Evolutionary conservation across 2,888 invertebrate genomes (phyloP), one percentile per base, ranked within the genome.

Genomic region (Microctonus aethiopoides): DNA sequence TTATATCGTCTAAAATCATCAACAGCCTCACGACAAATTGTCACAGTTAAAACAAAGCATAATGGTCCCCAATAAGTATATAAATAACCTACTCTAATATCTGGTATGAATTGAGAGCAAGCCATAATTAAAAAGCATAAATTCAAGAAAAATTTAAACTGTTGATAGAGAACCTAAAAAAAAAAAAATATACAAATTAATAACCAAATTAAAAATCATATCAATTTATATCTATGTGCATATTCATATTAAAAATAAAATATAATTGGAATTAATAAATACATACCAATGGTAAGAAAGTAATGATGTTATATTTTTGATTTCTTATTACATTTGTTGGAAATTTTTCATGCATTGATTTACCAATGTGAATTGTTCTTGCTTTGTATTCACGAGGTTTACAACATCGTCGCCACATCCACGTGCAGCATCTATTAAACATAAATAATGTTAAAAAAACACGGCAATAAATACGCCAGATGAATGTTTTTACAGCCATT

Each of bases 1-100:
- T 96, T 90, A 78, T 76, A 85, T 66, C 99, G 90, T 77, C 98
- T 90, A 81, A 97, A 92, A 87, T 99, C 99, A 88, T 99, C 99
- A 29, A 98, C 91, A 0, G 97, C 98, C 87, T 99, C 99, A 63
- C 99, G 92, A 83, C 95, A 95, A 86, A 99, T 91, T 13, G 99
- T 99, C 10, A 99, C 97, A 76, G 94, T 91, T 69, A 99, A 88
- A 29, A 99, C 99, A 88, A 99, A 99, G 79, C 96, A 94, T 84
- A 99, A 87, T 57, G 99, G 99, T 73, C 97, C 99, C 99, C 99
- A 99, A 87, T 99, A 99, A 0, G 99, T 99, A 87, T 99, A 99
- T 56, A 99, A 91, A 86, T 97, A 98, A 1, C 99, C 99, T 81
- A 99, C 97, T 79, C 96, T 91, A 77, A 99, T 94, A 81, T 96